Evolutionary conservation across 1,140 invertebrate genomes (phyloP), one percentile per base, ranked within the genome.

Genomic region (Pseudomyrmex sp.): DNA sequence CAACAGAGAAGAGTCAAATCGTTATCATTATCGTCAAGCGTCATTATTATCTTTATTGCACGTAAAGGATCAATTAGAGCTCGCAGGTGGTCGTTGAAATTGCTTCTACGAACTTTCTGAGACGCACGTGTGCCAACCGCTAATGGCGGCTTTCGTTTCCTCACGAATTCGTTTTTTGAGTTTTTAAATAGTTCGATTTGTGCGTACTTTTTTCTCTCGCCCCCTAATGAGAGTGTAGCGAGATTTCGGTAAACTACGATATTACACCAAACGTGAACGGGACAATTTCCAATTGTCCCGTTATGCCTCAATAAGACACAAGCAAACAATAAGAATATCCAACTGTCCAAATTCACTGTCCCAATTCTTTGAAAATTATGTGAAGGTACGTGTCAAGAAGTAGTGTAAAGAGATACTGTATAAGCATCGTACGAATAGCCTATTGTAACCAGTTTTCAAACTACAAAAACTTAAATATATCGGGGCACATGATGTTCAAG

Each of bases 41-140:
- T 69, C 75, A 77, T 77, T 77, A 68, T 77, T 77, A 48, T 23
- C 50, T 35, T 77, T 77, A 75, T 75, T 75, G 72, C 72, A 75
- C 72, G 59, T 75, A 56, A 77, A 68, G 75, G 26, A 54, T 68
- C 62, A 63, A 77, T 77, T 77, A 77, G 50, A 63, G 35, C 63
- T 77, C 18, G 75, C 75, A 77, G 63, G 61, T 69, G 75, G 50
- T 68, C 50, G 52, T 35, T 35, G 18, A 77, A 77, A 69, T 69
- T 77, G 75, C 75, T 77, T 77, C 75, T 69, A 77, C 75, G 63
- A 77, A 77, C 75, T 77, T 77, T 56, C 26, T 68, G 75, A 18
- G 63, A 77, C 75, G 75, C 75, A 77, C 75, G 75, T 77, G 75
- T 77, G 18, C 75, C 35, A 35, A 7, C 35, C 35, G 63, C 18